A percentile compares a stretch with the other conserved stretches of the same genome.
Evolutionary conservation across 92 coral and sea anemone genomes (phyloP).

Genomic region (Blastomussa wellsi): DNA sequence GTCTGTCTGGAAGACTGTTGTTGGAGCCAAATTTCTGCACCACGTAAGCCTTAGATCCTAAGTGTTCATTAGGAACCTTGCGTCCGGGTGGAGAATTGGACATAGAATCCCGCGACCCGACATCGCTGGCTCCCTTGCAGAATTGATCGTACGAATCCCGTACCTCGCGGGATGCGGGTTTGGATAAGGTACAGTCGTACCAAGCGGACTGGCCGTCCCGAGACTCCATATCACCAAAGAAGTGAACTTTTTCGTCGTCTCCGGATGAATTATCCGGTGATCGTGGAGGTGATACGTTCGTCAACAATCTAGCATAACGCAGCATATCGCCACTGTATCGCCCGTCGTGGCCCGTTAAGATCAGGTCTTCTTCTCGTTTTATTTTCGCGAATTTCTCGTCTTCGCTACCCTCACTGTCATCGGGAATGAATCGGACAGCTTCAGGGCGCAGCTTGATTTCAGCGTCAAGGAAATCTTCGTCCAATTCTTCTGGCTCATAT

Average conservation of each 20-base stretch:
- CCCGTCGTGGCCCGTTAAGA: constrained; percentile 67
- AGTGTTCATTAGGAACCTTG: constrained; percentile 72
- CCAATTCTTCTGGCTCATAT: constrained; percentile 65
- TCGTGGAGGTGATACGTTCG: constrained; percentile 29
- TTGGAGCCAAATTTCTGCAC: constrained; percentile 77
- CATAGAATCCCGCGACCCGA: constrained; percentile 94
- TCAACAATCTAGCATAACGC: constrained; percentile 45
- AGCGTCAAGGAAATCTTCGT: constrained; percentile 81
- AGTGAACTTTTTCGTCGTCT: constrained; percentile 67
- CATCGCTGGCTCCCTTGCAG: constrained; percentile 71
- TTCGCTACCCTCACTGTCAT: constrained; percentile 50
- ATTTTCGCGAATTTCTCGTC: constrained; percentile 53
- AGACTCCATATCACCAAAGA: constrained; percentile 67
- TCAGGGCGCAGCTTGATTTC: constrained; percentile 87
- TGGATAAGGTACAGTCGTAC: constrained; percentile 81
- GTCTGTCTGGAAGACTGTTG: constrained; percentile 69
- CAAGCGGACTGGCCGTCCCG: constrained; percentile 75
- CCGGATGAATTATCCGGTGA: constrained; percentile 51
- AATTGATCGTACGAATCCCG: constrained; percentile 98
- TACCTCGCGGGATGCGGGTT: constrained; percentile 95
- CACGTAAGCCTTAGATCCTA: constrained; percentile 65
- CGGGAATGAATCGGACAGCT: constrained; percentile 84
- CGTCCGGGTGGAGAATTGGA: constrained; percentile 57
- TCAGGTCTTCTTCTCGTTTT: constrained; percentile 65
- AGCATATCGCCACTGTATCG: constrained; percentile 77